Evolutionary conservation across 2,888 invertebrate genomes (phyloP).

Genomic region (Microctonus hyperodae): DNA sequence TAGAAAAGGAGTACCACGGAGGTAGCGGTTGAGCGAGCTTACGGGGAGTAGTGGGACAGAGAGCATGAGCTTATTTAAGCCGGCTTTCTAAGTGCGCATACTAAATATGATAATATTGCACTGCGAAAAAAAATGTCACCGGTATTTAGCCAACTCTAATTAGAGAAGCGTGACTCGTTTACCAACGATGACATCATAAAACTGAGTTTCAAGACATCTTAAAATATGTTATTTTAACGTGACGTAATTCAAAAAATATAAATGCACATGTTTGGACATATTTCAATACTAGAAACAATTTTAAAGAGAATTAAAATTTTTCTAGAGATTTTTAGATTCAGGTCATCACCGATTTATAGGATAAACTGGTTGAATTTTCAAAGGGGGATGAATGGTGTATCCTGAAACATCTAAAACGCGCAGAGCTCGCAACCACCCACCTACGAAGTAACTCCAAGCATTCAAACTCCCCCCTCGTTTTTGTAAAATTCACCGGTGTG

Average conservation of each 20-base stretch:
- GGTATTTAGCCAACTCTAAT: slow-evolving; percentile 63
- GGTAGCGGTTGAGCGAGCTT: slow-evolving; percentile 45
- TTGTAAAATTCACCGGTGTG: neutral
- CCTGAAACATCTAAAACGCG: neutral
- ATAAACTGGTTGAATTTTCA: neutral
- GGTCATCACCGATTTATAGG: neutral
- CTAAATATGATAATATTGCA: slow-evolving; percentile 64
- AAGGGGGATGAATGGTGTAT: too few relatives aligned
- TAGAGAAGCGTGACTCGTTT: slow-evolving; percentile 63
- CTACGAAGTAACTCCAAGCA: neutral
- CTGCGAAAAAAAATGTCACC: slow-evolving; percentile 58
- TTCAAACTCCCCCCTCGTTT: neutral
- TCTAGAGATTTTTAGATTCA: neutral
- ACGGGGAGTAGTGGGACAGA: slow-evolving; percentile 45
- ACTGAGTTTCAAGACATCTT: neutral
- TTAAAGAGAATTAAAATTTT: neutral
- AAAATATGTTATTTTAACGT: neutral
- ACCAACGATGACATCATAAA: slow-evolving; percentile 51
- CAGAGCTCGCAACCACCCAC: neutral
- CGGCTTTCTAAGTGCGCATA: slow-evolving; percentile 62
- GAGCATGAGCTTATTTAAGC: slow-evolving; percentile 61
- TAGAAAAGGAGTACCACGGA: neutral
- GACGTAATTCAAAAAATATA: neutral
- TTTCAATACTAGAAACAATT: too few relatives aligned
- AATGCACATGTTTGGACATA: too few relatives aligned